Base-by-base conservation (phyloP, 1,140 invertebrate genomes). In the Stratiolaelaps scimitus region DNA sequence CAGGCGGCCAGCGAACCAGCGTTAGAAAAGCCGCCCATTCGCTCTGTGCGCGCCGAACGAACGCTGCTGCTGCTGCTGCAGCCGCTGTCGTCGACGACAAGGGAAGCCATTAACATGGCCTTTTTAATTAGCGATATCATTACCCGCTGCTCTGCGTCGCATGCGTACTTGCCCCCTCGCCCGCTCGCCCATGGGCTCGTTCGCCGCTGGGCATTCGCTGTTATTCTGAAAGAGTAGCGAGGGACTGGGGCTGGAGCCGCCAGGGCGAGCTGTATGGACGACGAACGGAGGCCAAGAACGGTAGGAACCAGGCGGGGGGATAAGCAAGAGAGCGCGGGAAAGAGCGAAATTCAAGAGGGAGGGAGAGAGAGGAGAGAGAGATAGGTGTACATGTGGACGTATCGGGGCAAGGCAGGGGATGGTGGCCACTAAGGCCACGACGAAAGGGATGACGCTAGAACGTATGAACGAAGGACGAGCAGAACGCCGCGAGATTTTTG, bases 101-200 rank as follows among this genome's bases (percentile, higher is more conserved):
- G 53, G 20, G 15, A 60, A 60, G 53, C 23, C 53, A 60, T 60
- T 60, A 60, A 60, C 53, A 60, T 34, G 53, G 53, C 53, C 53
- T 60, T 60, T 60, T 60, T 60, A 60, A 60, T 60, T 60, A 60
- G 53, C 53, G 23, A 60, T 60, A 60, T 26, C 53, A 60, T 60
- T 60, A 60, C 53, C 53, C 53, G 53, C 26, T 29, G 34, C 26
- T 29, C 26, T 34, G 26, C 19, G 4, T 20, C 7, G 26, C 4
- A 7, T 6, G 19, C n/a, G n/a, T n/a, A 15, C 15, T 48, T 17
- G 53, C 53, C 53, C 15, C 15, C 26, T n/a, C n/a, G 53, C 17
- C 17, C 2, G 15, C 15, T 10, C 34, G 13, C 15, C 15, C 17
- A 34, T 6, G 53, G 53, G 53, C 26, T 26, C 26, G 53, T 23